Evolutionary conservation across 53 echinoderm and acorn worm genomes (phyloP), one percentile per base, ranked within the genome.

Genomic region (Mesocentrotus franciscanus): DNA sequence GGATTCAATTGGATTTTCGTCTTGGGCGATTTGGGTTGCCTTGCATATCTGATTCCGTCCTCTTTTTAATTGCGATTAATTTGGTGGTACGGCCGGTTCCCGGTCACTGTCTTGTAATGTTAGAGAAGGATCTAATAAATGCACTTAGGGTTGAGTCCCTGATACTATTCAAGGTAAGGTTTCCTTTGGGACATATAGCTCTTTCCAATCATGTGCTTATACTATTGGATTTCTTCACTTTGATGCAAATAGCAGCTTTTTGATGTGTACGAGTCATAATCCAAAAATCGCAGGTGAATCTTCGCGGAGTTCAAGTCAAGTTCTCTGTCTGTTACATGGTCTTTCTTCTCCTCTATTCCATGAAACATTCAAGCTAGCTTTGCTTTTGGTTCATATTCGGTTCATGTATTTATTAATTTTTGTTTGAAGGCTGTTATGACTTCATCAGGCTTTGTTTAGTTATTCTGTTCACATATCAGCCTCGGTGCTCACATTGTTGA

Each of bases 161-260:
- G n/a, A n/a, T n/a, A n/a, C n/a, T n/a, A n/a, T 87, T 58, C 87
- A 87, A 87, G 87, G 87, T 58, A 57, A 1, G 18, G 13, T 57
- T 29, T 27, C 87, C 87, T 58, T 5, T 27, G 87, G 87, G 87
- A 87, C 10, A 20, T 12, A 11, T 27, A 22, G 87, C 56, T 84
- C 27, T 58, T 58, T 87, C 57, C 58, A 58, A 87, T 87, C 59
- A 87, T 87, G 87, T 87, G 26, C 9, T 22, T 56, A n/a, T n/a
- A 58, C 56, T 7, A 87, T 87, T 87, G 59, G 59, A 87, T 87
- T 87, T 87, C 87, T 58, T 27, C 27, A 5, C 13, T n/a, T 87
- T 87, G 58, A 87, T 87, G 58, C 15, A 26, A 87, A 87, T n/a
- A 87, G 3, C 87, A 87, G 87, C 55, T 85, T 85, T 56, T 85